Evolutionary conservation across 2,113 vertebrate species (phyloP).

Genomic region (Brienomyrus brachyistius): DNA sequence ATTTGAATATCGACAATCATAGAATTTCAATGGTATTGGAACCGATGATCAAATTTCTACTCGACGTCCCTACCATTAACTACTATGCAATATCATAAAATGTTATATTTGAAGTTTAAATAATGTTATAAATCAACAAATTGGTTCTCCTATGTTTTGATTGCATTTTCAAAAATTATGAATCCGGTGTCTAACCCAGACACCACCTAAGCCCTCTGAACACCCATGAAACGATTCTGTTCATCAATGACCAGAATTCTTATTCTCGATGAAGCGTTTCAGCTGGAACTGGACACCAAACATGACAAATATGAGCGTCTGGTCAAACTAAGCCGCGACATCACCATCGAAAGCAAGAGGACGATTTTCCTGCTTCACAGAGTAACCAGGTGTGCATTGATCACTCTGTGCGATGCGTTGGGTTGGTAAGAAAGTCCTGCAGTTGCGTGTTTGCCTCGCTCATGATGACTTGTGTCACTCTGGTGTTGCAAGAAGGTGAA

Average conservation of each 20-base stretch:
- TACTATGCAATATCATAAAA: no score
- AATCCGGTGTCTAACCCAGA: no score
- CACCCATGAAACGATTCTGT: background rate
- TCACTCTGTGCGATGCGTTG: background rate
- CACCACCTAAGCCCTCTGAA: background rate
- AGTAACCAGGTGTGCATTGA: constrained; percentile 73
- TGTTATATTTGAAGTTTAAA: no score
- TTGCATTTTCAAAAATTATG: no score
- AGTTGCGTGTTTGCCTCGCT: background rate
- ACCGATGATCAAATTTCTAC: no score
- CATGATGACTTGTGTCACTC: background rate
- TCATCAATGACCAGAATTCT: background rate
- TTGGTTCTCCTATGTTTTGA: no score
- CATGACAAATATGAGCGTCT: constrained; percentile 92
- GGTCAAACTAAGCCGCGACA: constrained; percentile 88
- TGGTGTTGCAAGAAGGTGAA: background rate
- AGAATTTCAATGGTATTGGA: background rate
- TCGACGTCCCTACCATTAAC: no score
- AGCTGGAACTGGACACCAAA: constrained; percentile 85
- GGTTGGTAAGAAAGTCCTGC: background rate
- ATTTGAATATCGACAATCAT: background rate
- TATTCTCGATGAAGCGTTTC: constrained; percentile 66
- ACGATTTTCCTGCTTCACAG: constrained; percentile 92
- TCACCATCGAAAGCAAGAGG: constrained; percentile 96
- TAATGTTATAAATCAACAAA: no score